Evolutionary conservation across 2,113 vertebrate genomes (phyloP).

Genomic region (Chamaetylas fuelleborni): DNA sequence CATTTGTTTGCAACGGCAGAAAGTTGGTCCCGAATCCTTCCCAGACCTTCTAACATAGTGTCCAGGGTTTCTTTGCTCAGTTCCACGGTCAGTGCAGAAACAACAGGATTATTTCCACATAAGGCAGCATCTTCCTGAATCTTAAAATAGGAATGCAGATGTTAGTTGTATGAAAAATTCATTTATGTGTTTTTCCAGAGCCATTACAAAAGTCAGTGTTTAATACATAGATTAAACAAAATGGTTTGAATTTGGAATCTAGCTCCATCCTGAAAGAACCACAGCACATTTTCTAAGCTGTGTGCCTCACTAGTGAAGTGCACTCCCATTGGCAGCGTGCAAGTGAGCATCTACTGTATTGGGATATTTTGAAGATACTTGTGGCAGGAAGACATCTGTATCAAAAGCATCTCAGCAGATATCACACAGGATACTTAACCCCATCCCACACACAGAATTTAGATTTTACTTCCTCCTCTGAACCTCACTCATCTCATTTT

Average conservation of each 20-base stretch:
- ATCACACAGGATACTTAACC: neutral
- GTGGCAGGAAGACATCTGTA: neutral
- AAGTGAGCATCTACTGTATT: neutral
- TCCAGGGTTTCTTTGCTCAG: slow-evolving; percentile 91
- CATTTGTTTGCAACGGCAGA: slow-evolving; percentile 86
- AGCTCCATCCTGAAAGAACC: neutral
- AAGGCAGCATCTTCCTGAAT: slow-evolving; percentile 80
- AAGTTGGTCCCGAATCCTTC: slow-evolving; percentile 90
- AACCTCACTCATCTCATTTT: neutral
- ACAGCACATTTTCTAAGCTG: neutral
- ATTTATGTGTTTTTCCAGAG: neutral
- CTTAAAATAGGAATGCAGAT: slow-evolving; percentile 66
- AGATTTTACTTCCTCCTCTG: neutral
- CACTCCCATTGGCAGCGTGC: neutral
- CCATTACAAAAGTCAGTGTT: neutral
- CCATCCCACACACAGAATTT: neutral
- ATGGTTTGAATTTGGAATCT: neutral
- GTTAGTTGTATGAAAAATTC: neutral
- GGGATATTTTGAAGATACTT: neutral
- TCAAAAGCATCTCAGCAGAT: neutral
- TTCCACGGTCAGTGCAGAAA: slow-evolving; percentile 87
- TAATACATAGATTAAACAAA: neutral
- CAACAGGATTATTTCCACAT: slow-evolving; percentile 60
- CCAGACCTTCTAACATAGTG: slow-evolving; percentile 92
- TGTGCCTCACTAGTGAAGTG: neutral